Conservation (phyloP, 2,113 vertebrate genomes). For the Polypterus bichir region DNA sequence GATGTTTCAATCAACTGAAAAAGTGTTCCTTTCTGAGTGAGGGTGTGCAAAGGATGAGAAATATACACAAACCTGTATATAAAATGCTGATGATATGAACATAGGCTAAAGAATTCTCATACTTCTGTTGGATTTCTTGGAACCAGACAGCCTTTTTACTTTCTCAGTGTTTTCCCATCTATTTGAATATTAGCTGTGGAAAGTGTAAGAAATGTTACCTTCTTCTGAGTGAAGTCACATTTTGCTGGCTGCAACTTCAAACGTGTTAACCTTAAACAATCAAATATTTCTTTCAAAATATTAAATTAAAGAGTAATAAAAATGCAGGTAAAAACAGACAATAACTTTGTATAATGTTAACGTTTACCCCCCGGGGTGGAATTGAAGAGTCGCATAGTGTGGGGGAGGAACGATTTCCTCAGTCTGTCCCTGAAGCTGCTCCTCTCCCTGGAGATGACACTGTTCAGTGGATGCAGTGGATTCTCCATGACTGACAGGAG, state of each 20-base stretch:
- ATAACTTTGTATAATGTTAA: no score
- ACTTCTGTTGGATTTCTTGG: no score
- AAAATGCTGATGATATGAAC: background rate
- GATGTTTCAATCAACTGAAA: constrained; percentile 3
- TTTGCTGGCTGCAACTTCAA: constrained; percentile 13
- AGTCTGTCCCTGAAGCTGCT: no score
- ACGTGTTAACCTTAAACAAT: constrained; percentile 8
- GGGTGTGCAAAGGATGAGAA: background rate
- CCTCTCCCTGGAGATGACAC: no score
- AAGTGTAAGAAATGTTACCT: constrained; percentile 4
- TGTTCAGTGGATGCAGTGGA: no score
- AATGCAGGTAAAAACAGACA: no score
- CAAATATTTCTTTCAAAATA: constrained; percentile 11
- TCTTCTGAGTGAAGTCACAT: constrained; percentile 11
- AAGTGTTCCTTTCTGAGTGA: constrained; percentile 7
- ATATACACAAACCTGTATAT: constrained; percentile 4
- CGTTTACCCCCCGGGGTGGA: no score
- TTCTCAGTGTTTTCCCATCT: background rate
- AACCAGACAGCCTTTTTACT: no score
- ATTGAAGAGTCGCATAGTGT: no score
- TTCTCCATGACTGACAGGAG: no score
- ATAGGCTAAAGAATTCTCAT: background rate
- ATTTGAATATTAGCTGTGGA: background rate
- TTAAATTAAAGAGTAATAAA: no score
- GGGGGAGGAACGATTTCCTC: no score